Evolutionary conservation across 2,797 vertebrate species (phyloP).

Genomic region (Enoplosus armatus): DNA sequence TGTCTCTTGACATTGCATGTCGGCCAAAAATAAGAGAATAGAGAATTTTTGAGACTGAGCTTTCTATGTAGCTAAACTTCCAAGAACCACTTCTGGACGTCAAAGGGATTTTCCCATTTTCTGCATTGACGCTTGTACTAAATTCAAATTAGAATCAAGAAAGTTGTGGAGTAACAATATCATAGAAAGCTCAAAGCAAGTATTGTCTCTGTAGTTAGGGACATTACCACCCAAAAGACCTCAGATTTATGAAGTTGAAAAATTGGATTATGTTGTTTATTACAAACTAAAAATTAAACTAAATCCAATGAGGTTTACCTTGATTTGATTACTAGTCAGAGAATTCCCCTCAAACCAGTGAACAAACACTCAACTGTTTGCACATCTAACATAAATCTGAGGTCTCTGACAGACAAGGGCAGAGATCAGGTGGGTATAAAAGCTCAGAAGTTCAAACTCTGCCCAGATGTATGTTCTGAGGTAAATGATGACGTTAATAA

Average conservation of each 20-base stretch:
- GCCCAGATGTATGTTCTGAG: conserved; percentile 87
- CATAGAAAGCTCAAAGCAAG: conserved; percentile 84
- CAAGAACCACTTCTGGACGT: conserved; percentile 32
- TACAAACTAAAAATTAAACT: neutral
- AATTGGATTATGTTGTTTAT: conserved; percentile 8
- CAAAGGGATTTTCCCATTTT: conserved; percentile 42
- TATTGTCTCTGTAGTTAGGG: conserved; percentile 60
- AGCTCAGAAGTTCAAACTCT: conserved; percentile 86
- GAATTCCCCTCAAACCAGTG: neutral
- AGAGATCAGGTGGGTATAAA: conserved; percentile 92
- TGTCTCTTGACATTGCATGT: conserved; percentile 81
- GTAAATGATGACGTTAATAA: conserved; percentile 77
- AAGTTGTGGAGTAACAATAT: conserved; percentile 22
- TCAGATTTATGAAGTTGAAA: conserved; percentile 80
- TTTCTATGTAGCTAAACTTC: conserved; percentile 77
- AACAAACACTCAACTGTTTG: neutral
- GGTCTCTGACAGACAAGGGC: conserved; percentile 85
- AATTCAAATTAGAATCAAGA: conserved; percentile 36
- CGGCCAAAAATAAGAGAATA: conserved; percentile 53
- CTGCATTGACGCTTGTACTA: neutral
- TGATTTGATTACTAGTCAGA: conserved; percentile 1
- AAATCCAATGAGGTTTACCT: neutral
- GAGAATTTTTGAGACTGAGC: conserved; percentile 74
- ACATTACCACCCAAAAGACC: conserved; percentile 69
- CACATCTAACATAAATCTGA: conserved; percentile 86